Percentiles rank a stretch among this genome's conserved stretches.
phyloP scores from a whole-genome alignment of 2,888 invertebrate genomes.

The Drosophila prolongata region DNA sequence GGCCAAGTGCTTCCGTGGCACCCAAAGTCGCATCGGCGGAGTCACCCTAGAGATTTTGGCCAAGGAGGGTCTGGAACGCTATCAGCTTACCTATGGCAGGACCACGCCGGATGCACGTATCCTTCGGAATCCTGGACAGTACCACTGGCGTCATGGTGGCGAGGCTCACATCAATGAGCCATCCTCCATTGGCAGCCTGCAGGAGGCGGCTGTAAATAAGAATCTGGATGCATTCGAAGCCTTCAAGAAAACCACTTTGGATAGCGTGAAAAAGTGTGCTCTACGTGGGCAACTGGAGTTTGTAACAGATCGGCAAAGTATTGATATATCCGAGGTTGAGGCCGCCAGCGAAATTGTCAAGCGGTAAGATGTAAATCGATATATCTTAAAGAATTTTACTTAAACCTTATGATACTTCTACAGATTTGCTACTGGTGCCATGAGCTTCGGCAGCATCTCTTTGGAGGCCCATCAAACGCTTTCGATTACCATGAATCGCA shows the following conservation, averaged over 20 bases:
- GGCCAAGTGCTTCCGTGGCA: conserved; percentile 95
- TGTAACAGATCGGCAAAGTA: conserved; percentile 90
- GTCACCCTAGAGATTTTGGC: conserved; percentile 95
- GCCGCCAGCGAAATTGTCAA: conserved; percentile 97
- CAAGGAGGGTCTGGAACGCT: conserved; percentile 92
- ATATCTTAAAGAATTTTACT: neutral
- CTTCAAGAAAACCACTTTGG: conserved; percentile 93
- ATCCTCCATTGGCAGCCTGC: conserved; percentile 88
- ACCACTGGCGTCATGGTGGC: conserved; percentile 98
- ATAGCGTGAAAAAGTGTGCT: conserved; percentile 93
- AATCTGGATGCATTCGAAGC: conserved; percentile 93
- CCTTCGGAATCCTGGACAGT: conserved; percentile 94
- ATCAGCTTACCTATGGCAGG: conserved; percentile 89
- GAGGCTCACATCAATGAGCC: conserved; percentile 99
- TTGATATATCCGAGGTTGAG: conserved; percentile 95
- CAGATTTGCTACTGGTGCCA: conserved; percentile 89
- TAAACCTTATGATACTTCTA: neutral
- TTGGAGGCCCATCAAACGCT: conserved; percentile 97
- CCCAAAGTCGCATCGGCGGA: conserved; percentile 92
- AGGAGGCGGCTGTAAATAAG: conserved; percentile 95
- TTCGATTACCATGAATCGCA: conserved; percentile 98
- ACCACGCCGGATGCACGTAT: conserved; percentile 88
- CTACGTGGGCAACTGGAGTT: conserved; percentile 97
- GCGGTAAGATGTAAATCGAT: conserved; percentile 87
- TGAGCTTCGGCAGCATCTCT: conserved; percentile 99